Conservation (phyloP, 2,797 vertebrate species). For the Pseudopleuronectes americanus region DNA sequence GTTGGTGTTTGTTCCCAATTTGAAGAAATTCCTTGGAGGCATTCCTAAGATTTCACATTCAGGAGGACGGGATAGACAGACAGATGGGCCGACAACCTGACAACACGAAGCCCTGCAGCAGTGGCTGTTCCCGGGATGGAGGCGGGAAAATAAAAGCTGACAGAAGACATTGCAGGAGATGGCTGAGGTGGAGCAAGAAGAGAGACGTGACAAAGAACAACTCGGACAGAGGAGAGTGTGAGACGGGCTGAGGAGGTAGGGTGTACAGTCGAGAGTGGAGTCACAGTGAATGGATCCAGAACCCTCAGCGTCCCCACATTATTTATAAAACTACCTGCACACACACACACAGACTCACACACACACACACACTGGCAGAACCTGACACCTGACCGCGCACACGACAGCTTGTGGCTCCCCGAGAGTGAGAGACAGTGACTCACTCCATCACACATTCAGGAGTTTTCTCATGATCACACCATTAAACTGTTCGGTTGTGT, state of each 20-base stretch:
- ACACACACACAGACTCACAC: neutral
- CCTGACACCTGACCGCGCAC: conserved; percentile 10
- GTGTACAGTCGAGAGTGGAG: too few species aligned
- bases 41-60: neutral
- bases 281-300: conserved; percentile 24
- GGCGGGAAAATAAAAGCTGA: conserved; percentile 41
- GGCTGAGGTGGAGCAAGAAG: conserved; percentile 18
- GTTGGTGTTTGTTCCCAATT: neutral
- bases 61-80: neutral
- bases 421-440: neutral
- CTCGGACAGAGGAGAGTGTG: conserved; percentile 17
- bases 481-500: neutral
- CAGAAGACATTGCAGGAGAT: conserved; percentile 17
- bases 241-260: conserved; percentile 26
- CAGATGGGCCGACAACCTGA: conserved; percentile 1
- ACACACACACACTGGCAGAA: neutral
- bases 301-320: conserved; percentile 26
- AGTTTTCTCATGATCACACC: neutral
- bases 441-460: neutral
- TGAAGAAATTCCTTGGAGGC: neutral
- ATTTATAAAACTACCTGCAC: conserved; percentile 37
- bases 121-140: neutral
- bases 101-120: neutral
- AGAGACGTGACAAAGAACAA: conserved; percentile 36
- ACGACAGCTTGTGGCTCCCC: neutral